Conservation (phyloP, 2,888 invertebrate genomes). For the Seira ritae region DNA sequence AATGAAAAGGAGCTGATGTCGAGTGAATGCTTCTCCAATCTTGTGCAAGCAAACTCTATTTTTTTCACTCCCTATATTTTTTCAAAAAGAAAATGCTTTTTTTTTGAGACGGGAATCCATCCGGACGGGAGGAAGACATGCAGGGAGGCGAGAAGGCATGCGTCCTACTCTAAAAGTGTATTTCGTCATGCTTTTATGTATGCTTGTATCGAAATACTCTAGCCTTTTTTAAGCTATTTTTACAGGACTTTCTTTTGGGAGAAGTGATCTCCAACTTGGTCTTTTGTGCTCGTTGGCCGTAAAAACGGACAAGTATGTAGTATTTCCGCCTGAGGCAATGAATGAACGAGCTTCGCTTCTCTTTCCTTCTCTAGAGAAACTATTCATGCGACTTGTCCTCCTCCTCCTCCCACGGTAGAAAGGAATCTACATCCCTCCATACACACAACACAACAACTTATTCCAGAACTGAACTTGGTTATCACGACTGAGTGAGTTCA, state of each 20-base stretch:
- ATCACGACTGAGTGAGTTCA: background rate
- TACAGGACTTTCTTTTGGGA: background rate
- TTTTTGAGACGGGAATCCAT: background rate
- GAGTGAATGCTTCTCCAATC: conserved; percentile 1
- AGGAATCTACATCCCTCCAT: no score
- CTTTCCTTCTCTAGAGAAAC: conserved; percentile 2
- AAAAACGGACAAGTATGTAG: conserved; percentile 21
- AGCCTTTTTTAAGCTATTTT: background rate
- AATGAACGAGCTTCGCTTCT: background rate
- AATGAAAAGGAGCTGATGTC: no score
- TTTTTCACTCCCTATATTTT: background rate
- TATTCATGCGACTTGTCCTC: conserved; percentile 10
- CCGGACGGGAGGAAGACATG: background rate
- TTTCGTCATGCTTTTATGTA: background rate
- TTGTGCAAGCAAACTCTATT: conserved; percentile 1
- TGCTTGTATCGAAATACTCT: background rate
- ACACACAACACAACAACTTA: background rate
- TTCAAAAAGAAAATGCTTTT: background rate
- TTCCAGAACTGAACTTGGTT: no score
- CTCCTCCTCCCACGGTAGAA: background rate
- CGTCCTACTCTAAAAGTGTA: conserved; percentile 1
- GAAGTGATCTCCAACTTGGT: background rate
- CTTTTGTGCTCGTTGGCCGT: conserved; percentile 12
- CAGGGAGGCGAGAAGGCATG: conserved; percentile 17
- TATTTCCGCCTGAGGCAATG: conserved; percentile 1